phyloP scores from a whole-genome alignment of 2,888 invertebrate genomes.

The Drosophila sordidula region DNA sequence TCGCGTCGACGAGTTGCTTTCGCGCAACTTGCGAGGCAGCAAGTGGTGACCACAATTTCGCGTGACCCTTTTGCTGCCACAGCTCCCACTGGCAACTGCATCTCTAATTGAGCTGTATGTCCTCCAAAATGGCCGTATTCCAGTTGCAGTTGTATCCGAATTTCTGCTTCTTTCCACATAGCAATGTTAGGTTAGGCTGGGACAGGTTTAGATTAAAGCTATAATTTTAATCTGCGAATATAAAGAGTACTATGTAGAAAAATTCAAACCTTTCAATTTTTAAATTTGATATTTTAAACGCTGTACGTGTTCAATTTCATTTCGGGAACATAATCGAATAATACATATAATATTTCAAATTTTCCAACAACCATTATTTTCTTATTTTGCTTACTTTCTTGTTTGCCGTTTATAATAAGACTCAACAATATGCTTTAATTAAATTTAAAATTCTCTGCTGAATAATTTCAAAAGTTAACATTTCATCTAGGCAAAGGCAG shows the following conservation, averaged over 20 bases:
- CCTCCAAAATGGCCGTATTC: too few species aligned
- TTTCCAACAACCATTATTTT: too few species aligned
- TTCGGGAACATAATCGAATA: too few species aligned
- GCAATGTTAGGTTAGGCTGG: too few species aligned
- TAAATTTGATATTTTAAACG: too few species aligned
- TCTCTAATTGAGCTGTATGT: slow-evolving; percentile 4
- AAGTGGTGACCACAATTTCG: slow-evolving; percentile 18
- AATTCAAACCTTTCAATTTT: too few species aligned
- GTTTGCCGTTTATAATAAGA: background rate
- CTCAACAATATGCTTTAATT: background rate
- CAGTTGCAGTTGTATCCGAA: background rate
- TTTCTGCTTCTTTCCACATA: too few species aligned
- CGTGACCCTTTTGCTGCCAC: slow-evolving; percentile 7
- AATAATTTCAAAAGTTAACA: background rate
- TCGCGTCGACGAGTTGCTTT: slow-evolving; percentile 2
- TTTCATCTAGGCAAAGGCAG: background rate
- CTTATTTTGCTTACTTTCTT: background rate
- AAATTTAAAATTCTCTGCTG: slow-evolving; percentile 1
- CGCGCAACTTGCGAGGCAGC: slow-evolving; percentile 23
- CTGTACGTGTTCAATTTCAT: too few species aligned
- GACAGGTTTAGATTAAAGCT: too few species aligned
- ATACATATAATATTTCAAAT: too few species aligned
- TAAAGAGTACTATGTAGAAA: too few species aligned
- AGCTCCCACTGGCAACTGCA: background rate
- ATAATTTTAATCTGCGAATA: too few species aligned